Evolutionary conservation across 1,140 invertebrate genomes (phyloP), one percentile per base, ranked within the genome.

Genomic region (Cryptotermes secundus): DNA sequence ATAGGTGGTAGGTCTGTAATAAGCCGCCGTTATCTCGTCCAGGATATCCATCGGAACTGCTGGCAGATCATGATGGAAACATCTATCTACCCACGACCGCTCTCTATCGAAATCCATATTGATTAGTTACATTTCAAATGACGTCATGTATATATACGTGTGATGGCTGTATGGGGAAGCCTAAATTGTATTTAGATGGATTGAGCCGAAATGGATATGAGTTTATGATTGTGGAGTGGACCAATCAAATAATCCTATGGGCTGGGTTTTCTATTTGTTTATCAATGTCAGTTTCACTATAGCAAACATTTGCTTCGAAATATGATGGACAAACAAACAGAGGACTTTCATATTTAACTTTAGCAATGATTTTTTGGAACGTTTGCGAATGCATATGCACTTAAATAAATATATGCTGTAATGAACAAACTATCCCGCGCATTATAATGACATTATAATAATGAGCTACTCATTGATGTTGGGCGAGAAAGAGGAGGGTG

Each of bases 121-220:
- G 81, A 82, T 82, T 82, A 59, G 81, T 82, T 82, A 82, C 81
- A 82, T 82, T 82, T 82, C 38, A 82, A 82, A 82, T 82, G 81
- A 82, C 81, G 81, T 82, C 81, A 82, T 34, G 81, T 45, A 31
- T 72, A 72, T 72, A 72, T 72, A 72, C 14, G 59, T 72, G 59
- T 72, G 59, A 72, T 72, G 59, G 81, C 42, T 82, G 38, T 82
- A 72, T 72, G 59, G 59, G 59, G 59, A 72, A 72, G 59, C 59
- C 59, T 72, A 72, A 72, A 72, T 82, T 59, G 81, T 59, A 82
- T 82, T 82, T 82, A 82, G 81, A 82, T 82, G 81, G 81, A 82
- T 82, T 59, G 81, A 59, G 81, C 42, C 81, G 53, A 49, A 82
- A 82, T 82, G 42, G 81, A 82, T 82, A 82, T 59, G 81, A 82